Evolutionary conservation across 2,888 invertebrate species (phyloP).

Genomic region (Heliothis peltigera): DNA sequence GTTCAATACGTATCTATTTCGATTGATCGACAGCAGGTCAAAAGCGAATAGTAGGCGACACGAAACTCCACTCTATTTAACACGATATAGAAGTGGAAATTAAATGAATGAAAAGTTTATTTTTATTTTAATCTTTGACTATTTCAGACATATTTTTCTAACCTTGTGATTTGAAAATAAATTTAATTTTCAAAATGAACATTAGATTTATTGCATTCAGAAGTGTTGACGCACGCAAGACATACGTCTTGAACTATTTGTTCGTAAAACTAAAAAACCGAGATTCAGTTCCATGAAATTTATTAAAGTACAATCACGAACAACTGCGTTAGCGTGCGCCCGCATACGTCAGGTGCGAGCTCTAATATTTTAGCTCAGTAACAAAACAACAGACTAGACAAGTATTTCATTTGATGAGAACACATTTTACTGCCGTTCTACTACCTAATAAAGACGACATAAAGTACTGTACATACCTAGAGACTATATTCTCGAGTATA

Average conservation of each 20-base stretch:
- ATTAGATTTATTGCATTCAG: slow-evolving; percentile 19
- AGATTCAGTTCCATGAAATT: slow-evolving; percentile 11
- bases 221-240: slow-evolving; percentile 30
- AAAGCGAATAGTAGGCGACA: slow-evolving; percentile 69
- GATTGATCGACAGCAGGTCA: slow-evolving; percentile 66
- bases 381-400: slow-evolving; percentile 60
- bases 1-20: slow-evolving; percentile 56
- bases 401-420: slow-evolving; percentile 74
- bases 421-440: slow-evolving; percentile 76
- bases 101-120: slow-evolving; percentile 20
- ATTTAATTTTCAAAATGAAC: slow-evolving; percentile 21
- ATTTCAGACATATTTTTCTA: slow-evolving; percentile 7
- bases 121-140: slow-evolving; percentile 12
- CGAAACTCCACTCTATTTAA: slow-evolving; percentile 68
- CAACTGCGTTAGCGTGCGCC: slow-evolving; percentile 11
- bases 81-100: slow-evolving; percentile 34
- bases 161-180: slow-evolving; percentile 6
- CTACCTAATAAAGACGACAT: slow-evolving; percentile 80
- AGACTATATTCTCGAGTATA: slow-evolving; percentile 40
- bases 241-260: slow-evolving; percentile 10
- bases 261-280: slow-evolving; percentile 9
- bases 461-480: slow-evolving; percentile 71
- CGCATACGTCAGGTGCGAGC: slow-evolving; percentile 26
- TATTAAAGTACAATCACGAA: slow-evolving; percentile 8
- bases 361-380: slow-evolving; percentile 39